phyloP scores from a whole-genome alignment of 2,888 invertebrate species.

The Chrysodeixis includens region DNA sequence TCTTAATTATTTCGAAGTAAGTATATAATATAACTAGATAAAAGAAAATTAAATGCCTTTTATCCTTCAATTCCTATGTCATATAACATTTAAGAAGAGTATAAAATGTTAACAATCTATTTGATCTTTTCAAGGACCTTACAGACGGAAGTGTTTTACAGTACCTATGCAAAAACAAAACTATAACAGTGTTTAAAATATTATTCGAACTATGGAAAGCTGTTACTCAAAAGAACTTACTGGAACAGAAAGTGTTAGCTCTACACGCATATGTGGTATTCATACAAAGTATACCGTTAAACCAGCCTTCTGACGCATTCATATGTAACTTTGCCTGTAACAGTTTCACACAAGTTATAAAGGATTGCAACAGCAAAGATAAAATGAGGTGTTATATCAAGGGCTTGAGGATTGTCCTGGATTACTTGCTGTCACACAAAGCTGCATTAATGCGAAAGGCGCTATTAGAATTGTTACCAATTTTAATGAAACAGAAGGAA shows the following conservation, averaged over 20 bases:
- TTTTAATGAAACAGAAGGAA: conserved; percentile 83
- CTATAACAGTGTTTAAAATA: conserved; percentile 87
- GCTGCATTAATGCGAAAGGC: conserved; percentile 80
- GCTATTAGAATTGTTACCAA: conserved; percentile 86
- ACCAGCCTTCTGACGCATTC: conserved; percentile 84
- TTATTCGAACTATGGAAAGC: conserved; percentile 85
- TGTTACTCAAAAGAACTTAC: conserved; percentile 80
- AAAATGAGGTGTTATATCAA: conserved; percentile 72
- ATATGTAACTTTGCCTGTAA: conserved; percentile 89
- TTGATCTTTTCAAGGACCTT: conserved; percentile 67
- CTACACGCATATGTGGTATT: conserved; percentile 90
- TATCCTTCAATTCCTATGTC: too few relatives aligned
- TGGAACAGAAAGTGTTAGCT: conserved; percentile 86
- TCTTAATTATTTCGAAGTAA: conserved; percentile 83
- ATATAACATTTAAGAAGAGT: too few relatives aligned
- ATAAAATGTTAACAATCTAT: too few relatives aligned
- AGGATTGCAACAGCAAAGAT: conserved; percentile 69
- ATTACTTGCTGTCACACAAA: conserved; percentile 79
- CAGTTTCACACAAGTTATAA: conserved; percentile 86
- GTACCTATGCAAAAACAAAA: conserved; percentile 82
- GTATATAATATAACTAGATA: conserved; percentile 43
- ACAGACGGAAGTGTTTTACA: conserved; percentile 75
- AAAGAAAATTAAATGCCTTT: too few relatives aligned
- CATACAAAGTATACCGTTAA: conserved; percentile 78
- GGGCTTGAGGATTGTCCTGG: conserved; percentile 82